Conservation (phyloP, 2,113 vertebrate species). For the Sinocyclocheilus grahami region DNA sequence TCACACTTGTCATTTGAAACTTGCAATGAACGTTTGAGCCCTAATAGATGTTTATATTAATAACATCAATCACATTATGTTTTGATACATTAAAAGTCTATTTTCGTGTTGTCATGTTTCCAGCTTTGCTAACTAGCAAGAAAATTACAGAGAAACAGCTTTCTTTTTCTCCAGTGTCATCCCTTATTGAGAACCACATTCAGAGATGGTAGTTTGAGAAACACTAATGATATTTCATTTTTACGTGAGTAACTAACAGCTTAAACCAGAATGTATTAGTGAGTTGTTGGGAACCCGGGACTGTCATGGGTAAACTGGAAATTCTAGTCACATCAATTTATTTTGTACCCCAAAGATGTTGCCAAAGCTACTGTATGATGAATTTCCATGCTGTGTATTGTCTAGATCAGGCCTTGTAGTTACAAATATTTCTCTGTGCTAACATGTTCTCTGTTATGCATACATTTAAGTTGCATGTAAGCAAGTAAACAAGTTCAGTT, state of each 20-base stretch:
- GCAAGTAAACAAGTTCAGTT: slow-evolving; percentile 30
- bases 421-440: not conserved
- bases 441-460: slow-evolving; percentile 23
- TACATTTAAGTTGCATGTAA: slow-evolving; percentile 29
- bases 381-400: not conserved
- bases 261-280: not conserved
- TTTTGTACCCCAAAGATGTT: not conserved
- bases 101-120: not conserved
- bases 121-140: too few relatives aligned
- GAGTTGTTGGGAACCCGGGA: not conserved
- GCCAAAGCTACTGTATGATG: not conserved
- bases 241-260: not conserved
- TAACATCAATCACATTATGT: not conserved
- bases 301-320: not conserved
- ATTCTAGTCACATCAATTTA: too few relatives aligned
- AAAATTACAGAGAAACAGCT: too few relatives aligned
- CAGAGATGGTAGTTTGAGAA: not conserved
- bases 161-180: not conserved
- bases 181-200: not conserved
- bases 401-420: not conserved
- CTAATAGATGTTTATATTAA: not conserved
- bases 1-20: not conserved
- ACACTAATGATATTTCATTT: not conserved
- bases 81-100: not conserved
- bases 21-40: not conserved